These are phyloP conservation scores for Pristiophorus japonicus DNA, from an alignment of 2,113 vertebrate genomes.

Conservation along the genomic window DNA sequence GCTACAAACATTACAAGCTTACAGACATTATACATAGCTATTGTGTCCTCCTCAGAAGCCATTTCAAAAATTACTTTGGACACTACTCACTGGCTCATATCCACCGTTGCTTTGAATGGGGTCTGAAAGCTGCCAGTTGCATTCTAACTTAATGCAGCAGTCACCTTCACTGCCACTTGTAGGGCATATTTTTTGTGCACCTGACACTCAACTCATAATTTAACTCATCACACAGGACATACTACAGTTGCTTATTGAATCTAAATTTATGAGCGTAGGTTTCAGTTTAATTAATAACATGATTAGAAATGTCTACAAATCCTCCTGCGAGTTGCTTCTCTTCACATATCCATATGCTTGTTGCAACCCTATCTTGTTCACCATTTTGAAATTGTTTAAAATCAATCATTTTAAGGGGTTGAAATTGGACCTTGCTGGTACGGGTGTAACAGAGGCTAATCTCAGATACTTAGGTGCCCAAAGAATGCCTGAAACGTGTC, in stretches of 20 bases:
- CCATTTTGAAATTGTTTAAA: not conserved
- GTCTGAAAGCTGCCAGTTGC: not conserved
- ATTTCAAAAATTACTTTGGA: not conserved
- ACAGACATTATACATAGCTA: too few relatives aligned
- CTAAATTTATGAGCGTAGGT: not conserved
- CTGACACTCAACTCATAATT: constrained; percentile 3
- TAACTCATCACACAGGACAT: not conserved
- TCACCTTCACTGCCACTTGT: constrained; percentile 9
- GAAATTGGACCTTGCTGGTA: not conserved
- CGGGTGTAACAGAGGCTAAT: not conserved
- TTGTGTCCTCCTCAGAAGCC: not conserved
- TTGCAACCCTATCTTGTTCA: not conserved
- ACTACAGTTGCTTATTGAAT: constrained; percentile 1
- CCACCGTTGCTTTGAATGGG: not conserved
- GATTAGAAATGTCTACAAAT: constrained; percentile 13
- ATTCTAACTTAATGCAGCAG: not conserved
- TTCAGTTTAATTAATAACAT: constrained; percentile 16
- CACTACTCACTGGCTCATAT: not conserved
- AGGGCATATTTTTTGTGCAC: not conserved
- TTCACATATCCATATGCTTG: not conserved
- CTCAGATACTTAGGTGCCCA: not conserved
- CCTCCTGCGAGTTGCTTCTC: not conserved
- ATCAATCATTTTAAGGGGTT: not conserved
- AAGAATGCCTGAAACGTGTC: not conserved
- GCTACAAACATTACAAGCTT: too few relatives aligned